Conservation (phyloP, 2,888 invertebrate genomes). For the Villa cingulata region DNA sequence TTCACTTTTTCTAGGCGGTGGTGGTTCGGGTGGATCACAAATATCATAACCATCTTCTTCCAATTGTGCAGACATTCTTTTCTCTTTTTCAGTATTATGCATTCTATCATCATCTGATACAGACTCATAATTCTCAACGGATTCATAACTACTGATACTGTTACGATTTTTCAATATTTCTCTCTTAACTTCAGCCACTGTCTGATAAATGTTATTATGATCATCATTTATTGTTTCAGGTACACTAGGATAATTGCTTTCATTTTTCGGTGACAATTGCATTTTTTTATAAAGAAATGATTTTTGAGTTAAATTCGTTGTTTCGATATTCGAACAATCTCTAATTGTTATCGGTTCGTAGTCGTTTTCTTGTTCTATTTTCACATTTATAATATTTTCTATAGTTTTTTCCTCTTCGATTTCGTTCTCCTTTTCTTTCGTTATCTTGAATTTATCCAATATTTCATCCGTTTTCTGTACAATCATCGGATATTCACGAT, state of each 20-base stretch:
- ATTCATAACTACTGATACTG: constrained; percentile 13
- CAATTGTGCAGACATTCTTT: background rate
- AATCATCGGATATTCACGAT: constrained; percentile 5
- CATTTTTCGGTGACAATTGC: too few relatives aligned
- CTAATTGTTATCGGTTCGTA: constrained; percentile 12
- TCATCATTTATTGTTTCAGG: constrained; percentile 1
- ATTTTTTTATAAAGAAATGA: too few relatives aligned
- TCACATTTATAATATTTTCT: too few relatives aligned
- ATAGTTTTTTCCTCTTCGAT: too few relatives aligned
- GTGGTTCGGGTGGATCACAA: constrained; percentile 21
- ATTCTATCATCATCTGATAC: constrained; percentile 19
- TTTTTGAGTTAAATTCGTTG: too few relatives aligned
- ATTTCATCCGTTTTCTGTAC: constrained; percentile 9
- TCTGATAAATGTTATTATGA: constrained; percentile 21
- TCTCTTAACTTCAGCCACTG: constrained; percentile 23
- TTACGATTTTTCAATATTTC: background rate
- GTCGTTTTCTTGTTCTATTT: too few relatives aligned
- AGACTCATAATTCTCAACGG: constrained; percentile 29
- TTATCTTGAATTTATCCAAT: background rate
- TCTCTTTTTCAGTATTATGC: background rate
- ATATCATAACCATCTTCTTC: constrained; percentile 30
- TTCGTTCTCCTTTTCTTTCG: background rate
- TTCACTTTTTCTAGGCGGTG: constrained; percentile 10
- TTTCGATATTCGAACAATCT: too few relatives aligned
- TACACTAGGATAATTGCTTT: constrained; percentile 10